Evolutionary conservation across 2,888 invertebrate genomes (phyloP), one percentile per base, ranked within the genome.

Genomic region (Cephus runcator): DNA sequence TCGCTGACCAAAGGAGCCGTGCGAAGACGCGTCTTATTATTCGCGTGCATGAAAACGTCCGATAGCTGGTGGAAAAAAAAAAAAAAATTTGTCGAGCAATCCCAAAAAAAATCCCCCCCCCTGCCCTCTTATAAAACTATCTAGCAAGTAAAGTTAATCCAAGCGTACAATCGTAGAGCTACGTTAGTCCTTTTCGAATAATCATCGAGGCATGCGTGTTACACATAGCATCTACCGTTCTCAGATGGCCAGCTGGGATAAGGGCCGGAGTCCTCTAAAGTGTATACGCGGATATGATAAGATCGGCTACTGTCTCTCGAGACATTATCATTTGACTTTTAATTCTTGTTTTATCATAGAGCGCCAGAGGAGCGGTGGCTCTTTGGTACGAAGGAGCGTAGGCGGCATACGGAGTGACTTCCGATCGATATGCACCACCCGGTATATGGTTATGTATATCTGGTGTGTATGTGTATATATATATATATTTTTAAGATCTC

Each of bases 311-410:
- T 69, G 79, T 79, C 76, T 73, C 76, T 73, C 71, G 71, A 33
- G 79, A 76, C 79, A 73, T 76, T 79, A 79, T 79, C 79, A 76
- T 76, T 74, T 35, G 78, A 73, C 76, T 78, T 78, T 78, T 76
- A 75, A 78, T 78, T 78, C 73, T 71, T 71, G 15, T n/a, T n/a
- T 73, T 76, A n/a, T 73, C 69, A 31, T 73, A 73, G 76, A 31
- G 71, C 71, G 76, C 56, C 56, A 23, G 56, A 23, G 23, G 56
- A 56, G 75, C 76, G 76, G 34, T 73, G 69, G 12, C 23, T 30
- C 76, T 76, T 33, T 34, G 69, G 75, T 23, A 33, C 73, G 71
- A 71, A 68, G 30, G 31, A 34, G 77, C 69, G 34, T 75, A 40
- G 36, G 35, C 73, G 73, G 69, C 34, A 73, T 35, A 30, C 73